Conservation (phyloP, 2,113 vertebrate species). For the Ochotona curzoniae region DNA sequence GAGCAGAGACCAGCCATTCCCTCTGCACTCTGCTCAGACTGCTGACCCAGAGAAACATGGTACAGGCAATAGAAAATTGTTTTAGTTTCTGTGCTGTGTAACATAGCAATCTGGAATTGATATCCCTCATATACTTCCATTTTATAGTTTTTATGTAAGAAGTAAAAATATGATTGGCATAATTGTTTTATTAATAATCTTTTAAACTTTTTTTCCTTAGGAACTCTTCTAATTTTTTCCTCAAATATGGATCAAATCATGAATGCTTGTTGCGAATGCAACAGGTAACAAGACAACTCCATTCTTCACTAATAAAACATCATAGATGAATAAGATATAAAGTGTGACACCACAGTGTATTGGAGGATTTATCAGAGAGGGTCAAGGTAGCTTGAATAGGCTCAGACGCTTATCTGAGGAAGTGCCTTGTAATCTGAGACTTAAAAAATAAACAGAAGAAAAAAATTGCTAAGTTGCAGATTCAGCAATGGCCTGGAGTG, state of each 20-base stretch:
- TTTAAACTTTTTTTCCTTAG: neutral
- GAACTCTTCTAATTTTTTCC: neutral
- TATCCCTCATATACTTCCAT: neutral
- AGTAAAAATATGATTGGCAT: neutral
- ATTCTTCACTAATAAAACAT: neutral
- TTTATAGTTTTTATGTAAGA: neutral
- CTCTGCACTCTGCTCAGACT: neutral
- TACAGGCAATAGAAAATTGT: neutral
- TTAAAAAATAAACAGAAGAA: neutral
- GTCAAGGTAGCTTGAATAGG: neutral
- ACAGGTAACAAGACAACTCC: neutral
- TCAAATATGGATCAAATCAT: neutral
- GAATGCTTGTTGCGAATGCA: neutral
- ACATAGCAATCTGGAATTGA: neutral
- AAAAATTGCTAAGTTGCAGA: neutral
- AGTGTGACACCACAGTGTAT: neutral
- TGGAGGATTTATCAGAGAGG: neutral
- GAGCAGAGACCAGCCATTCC: neutral
- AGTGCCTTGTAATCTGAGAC: neutral
- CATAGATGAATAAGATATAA: neutral
- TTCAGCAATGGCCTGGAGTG: rapidly evolving
- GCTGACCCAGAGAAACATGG: neutral
- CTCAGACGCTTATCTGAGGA: neutral
- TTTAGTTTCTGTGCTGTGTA: neutral
- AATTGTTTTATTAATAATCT: neutral